These are phyloP conservation scores for Globia sparganii DNA, from an alignment of 2,888 invertebrate species.

Conservation along the genomic window DNA sequence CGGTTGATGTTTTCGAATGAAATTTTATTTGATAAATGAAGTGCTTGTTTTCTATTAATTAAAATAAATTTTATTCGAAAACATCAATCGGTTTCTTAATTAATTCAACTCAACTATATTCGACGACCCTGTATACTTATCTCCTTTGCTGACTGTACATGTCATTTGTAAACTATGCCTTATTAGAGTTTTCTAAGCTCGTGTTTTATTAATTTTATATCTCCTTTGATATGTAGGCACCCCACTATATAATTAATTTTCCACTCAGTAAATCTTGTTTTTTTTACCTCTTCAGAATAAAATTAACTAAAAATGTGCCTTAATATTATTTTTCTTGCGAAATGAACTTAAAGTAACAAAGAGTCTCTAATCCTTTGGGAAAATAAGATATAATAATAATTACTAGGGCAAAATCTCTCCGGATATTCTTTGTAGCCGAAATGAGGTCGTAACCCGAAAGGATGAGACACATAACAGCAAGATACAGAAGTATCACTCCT, in stretches of 20 bases:
- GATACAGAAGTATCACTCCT: slow-evolving; percentile 19
- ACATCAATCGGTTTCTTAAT: too few relatives aligned
- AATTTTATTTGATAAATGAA: too few relatives aligned
- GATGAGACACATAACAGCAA: background rate
- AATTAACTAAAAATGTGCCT: background rate
- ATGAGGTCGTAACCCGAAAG: slow-evolving; percentile 40
- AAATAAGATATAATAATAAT: slow-evolving; percentile 11
- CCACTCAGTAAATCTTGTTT: background rate
- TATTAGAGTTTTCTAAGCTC: background rate
- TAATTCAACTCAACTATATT: too few relatives aligned
- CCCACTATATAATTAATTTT: background rate
- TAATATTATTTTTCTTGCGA: background rate
- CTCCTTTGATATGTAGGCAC: background rate
- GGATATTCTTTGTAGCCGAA: slow-evolving; percentile 32
- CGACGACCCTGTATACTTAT: too few relatives aligned
- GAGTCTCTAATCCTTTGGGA: slow-evolving; percentile 22
- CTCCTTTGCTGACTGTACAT: too few relatives aligned
- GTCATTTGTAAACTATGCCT: background rate
- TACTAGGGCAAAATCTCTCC: slow-evolving; percentile 17
- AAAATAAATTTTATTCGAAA: too few relatives aligned
- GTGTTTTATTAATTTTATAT: background rate
- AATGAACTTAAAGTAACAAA: slow-evolving; percentile 23
- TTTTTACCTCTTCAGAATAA: background rate
- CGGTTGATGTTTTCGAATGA: too few relatives aligned
- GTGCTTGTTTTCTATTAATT: too few relatives aligned